A percentile compares a stretch with the other conserved stretches of the same genome.
Evolutionary conservation across 2,888 invertebrate species (phyloP).

Genomic region (Lasioglossum leucozonium): DNA sequence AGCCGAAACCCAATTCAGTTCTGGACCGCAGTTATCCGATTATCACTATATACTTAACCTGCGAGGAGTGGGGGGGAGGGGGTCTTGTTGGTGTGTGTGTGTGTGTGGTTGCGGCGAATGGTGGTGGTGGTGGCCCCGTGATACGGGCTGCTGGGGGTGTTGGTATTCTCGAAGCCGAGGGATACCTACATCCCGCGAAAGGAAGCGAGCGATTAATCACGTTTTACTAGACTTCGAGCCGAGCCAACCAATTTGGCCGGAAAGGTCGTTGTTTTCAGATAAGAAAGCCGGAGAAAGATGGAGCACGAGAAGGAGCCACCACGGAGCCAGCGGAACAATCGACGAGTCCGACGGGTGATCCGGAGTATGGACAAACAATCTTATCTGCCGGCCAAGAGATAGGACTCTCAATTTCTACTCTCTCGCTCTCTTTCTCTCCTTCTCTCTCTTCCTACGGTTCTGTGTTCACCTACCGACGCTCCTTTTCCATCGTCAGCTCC

Average conservation of each 20-base stretch:
- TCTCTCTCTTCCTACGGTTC: neutral
- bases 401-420: constrained; percentile 58
- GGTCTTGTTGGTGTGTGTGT: neutral
- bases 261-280: constrained; percentile 80
- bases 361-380: constrained; percentile 73
- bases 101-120: constrained; percentile 11
- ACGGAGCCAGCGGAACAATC: constrained; percentile 66
- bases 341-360: constrained; percentile 61
- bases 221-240: constrained; percentile 73
- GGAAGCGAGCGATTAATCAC: constrained; percentile 79
- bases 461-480: neutral
- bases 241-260: constrained; percentile 79
- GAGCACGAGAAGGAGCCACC: constrained; percentile 40
- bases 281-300: constrained; percentile 66
- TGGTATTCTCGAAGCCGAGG: constrained; percentile 49
- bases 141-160: constrained; percentile 43
- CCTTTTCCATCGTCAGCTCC: neutral
- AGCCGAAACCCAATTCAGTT: constrained; percentile 76
- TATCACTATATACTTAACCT: constrained; percentile 70
- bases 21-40: constrained; percentile 79
- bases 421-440: neutral
- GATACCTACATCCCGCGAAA: constrained; percentile 66
- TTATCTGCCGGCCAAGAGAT: constrained; percentile 67
- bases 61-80: neutral
- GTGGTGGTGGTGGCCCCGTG: constrained; percentile 27